Evolutionary conservation across 2,113 vertebrate species (phyloP).

Genomic region (Ameiurus melas): DNA sequence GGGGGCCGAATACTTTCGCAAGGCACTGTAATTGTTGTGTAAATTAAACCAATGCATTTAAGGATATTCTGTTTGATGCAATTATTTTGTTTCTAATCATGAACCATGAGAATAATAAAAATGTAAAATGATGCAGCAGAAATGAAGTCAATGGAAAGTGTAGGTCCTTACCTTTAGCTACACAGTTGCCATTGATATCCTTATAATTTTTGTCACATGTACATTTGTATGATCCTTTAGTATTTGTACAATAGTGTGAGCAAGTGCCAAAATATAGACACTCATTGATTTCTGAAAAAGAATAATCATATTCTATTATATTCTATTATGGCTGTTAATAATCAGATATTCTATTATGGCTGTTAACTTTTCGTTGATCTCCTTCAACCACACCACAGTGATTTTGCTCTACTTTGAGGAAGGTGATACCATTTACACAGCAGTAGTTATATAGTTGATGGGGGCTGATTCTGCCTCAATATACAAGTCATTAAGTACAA

Average conservation of each 20-base stretch:
- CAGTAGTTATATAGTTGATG: not conserved
- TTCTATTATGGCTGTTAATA: not conserved
- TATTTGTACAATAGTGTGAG: slow-evolving; percentile 89
- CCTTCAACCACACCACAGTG: not conserved
- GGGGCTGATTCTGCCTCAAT: not conserved
- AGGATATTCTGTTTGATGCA: not conserved
- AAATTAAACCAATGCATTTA: slow-evolving; percentile 7
- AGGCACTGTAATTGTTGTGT: no score
- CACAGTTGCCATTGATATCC: slow-evolving; percentile 84
- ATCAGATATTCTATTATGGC: slow-evolving; percentile 20
- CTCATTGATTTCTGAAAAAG: slow-evolving; percentile 86
- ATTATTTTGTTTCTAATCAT: not conserved
- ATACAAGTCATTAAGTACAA: not conserved
- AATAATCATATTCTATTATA: slow-evolving; percentile 42
- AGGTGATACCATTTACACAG: slow-evolving; percentile 17
- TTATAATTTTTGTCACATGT: slow-evolving; percentile 89
- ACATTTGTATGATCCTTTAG: slow-evolving; percentile 94
- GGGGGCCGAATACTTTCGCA: no score
- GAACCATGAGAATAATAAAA: not conserved
- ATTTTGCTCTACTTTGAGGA: not conserved
- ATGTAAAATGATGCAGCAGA: slow-evolving; percentile 13
- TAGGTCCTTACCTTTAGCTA: slow-evolving; percentile 85
- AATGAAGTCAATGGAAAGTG: slow-evolving; percentile 25
- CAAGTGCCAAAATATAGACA: slow-evolving; percentile 90
- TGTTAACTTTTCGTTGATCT: not conserved